Evolutionary conservation across 2,113 vertebrate species (phyloP).

Genomic region (Paramisgurnus dabryanus): DNA sequence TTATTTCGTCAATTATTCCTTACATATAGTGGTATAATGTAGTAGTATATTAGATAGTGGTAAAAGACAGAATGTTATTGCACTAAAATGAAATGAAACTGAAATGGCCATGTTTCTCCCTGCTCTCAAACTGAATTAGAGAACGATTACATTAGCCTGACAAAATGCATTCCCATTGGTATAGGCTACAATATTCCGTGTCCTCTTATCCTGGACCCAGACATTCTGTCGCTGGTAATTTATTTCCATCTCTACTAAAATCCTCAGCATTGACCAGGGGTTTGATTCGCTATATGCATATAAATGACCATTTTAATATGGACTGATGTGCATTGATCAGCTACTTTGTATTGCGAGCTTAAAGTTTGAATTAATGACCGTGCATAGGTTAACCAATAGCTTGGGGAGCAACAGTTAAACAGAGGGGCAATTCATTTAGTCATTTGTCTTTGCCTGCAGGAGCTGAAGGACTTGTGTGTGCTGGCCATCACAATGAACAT

Average conservation of each 20-base stretch:
- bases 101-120: background rate
- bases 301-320: background rate
- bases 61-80: too few relatives aligned
- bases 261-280: background rate
- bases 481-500: constrained; percentile 1
- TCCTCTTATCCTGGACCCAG: background rate
- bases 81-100: background rate
- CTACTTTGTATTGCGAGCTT: background rate
- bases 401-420: background rate
- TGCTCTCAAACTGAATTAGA: constrained; percentile 8
- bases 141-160: background rate
- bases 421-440: background rate
- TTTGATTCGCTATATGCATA: background rate
- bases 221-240: background rate
- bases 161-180: constrained; percentile 3
- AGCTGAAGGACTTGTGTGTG: background rate
- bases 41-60: too few relatives aligned
- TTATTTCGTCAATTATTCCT: background rate
- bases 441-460: constrained; percentile 13
- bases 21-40: too few relatives aligned
- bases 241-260: constrained; percentile 1
- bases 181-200: background rate
- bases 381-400: constrained; percentile 23
- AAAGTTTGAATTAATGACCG: constrained; percentile 1
- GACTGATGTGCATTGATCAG: constrained; percentile 6